phyloP scores from a whole-genome alignment of 1,140 invertebrate species.

The Eulimnadia texana region DNA sequence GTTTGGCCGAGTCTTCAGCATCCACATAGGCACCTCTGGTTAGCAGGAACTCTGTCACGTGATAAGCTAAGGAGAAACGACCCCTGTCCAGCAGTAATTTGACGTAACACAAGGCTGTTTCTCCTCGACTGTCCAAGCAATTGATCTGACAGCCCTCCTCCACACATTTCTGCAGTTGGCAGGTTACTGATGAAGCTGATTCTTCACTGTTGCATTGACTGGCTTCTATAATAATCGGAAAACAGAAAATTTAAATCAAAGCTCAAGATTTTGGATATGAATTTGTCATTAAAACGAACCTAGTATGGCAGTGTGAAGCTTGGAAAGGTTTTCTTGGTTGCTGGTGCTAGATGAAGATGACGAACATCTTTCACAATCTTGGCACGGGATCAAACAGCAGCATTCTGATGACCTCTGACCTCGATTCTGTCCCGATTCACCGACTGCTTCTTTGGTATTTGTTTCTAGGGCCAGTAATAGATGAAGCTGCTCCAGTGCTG shows the following conservation, averaged over 20 bases:
- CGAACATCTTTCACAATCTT: background rate
- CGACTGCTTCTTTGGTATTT: background rate
- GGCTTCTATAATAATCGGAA: no score
- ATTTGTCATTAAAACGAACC: background rate
- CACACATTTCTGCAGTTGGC: background rate
- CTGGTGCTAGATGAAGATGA: background rate
- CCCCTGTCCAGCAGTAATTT: constrained; percentile 23
- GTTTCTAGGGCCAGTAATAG: constrained; percentile 1
- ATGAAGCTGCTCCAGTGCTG: constrained; percentile 2
- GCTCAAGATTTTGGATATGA: background rate
- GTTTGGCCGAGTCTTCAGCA: constrained; percentile 24
- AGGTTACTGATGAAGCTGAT: background rate
- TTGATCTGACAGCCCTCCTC: background rate
- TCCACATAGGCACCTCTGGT: constrained; percentile 25
- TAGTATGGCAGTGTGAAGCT: background rate
- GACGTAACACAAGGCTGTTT: constrained; percentile 31
- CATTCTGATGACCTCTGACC: background rate
- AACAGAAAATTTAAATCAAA: no score
- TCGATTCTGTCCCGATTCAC: background rate
- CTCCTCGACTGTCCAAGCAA: constrained; percentile 27
- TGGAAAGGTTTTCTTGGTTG: background rate
- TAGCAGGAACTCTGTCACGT: constrained; percentile 23
- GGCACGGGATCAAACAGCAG: constrained; percentile 9
- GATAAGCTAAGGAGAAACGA: constrained; percentile 22
- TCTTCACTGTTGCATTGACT: background rate